These are phyloP conservation scores for Macrophya annulata DNA, from an alignment of 2,888 invertebrate species.

Conservation along the genomic window DNA sequence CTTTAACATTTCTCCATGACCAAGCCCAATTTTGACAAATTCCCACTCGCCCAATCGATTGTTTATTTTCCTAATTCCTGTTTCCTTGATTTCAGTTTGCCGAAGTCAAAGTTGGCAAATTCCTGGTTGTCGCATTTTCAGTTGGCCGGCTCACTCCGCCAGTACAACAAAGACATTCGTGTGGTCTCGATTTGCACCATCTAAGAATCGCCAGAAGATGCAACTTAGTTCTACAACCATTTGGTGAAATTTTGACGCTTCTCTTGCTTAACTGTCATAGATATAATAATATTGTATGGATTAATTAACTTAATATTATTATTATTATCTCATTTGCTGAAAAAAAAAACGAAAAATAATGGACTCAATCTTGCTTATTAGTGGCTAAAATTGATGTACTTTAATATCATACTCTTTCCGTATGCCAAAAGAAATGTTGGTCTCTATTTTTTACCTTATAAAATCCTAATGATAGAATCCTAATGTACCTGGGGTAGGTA, in stretches of 20 bases:
- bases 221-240: not conserved
- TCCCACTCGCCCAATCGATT: not conserved
- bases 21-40: not conserved
- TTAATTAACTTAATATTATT: too few relatives aligned
- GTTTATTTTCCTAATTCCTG: not conserved
- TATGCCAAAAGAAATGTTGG: too few relatives aligned
- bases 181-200: not conserved
- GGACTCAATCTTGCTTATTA: not conserved
- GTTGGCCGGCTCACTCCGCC: too few relatives aligned
- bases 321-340: not conserved
- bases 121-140: not conserved
- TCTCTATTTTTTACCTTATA: too few relatives aligned
- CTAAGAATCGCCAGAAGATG: not conserved
- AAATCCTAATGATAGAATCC: not conserved
- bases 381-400: not conserved
- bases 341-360: not conserved
- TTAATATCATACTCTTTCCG: not conserved
- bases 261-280: not conserved
- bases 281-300: too few relatives aligned
- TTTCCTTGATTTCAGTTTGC: too few relatives aligned
- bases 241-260: not conserved
- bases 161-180: not conserved
- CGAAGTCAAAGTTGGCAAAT: not conserved
- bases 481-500: not conserved
- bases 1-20: not conserved